A percentile compares a stretch with the other conserved stretches of the same genome.
These are phyloP conservation scores for Pachyrhynchus sulphureomaculatus DNA, from an alignment of 1,140 invertebrate genomes.

Conservation along the genomic window DNA sequence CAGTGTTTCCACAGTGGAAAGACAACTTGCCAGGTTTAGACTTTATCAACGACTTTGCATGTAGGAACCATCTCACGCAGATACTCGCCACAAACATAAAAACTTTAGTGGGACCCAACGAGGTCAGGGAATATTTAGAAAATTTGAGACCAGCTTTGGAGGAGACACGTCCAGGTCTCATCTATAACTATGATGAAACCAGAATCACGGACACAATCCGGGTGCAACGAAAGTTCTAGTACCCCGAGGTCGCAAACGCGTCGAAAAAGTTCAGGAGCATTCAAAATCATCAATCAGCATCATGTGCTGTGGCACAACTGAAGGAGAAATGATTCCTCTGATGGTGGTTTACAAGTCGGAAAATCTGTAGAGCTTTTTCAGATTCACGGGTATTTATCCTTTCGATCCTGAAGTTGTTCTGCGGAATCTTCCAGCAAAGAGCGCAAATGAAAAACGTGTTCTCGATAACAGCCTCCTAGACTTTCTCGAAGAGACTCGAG, in stretches of 20 bases:
- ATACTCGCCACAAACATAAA: conserved; percentile 5
- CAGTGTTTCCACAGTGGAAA: too few relatives aligned
- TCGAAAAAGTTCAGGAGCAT: conserved; percentile 1
- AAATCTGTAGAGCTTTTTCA: too few relatives aligned
- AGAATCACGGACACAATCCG: neutral
- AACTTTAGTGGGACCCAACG: conserved; percentile 2
- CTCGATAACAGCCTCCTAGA: too few relatives aligned
- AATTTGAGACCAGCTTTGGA: conserved; percentile 5
- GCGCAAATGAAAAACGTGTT: too few relatives aligned
- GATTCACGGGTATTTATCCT: too few relatives aligned
- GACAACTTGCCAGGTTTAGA: conserved; percentile 1
- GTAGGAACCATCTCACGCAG: conserved; percentile 10
- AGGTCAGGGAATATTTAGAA: conserved; percentile 5
- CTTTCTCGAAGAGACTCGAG: too few relatives aligned
- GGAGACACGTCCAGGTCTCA: conserved; percentile 1
- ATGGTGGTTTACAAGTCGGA: neutral
- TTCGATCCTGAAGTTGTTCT: too few relatives aligned
- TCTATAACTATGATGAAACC: conserved; percentile 12
- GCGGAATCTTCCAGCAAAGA: too few relatives aligned
- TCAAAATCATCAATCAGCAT: conserved; percentile 3
- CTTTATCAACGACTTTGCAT: neutral
- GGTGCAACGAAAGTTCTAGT: conserved; percentile 4
- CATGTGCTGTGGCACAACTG: neutral
- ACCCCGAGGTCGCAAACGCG: neutral
- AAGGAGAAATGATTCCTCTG: neutral